These are phyloP conservation scores for Lepisosteus oculatus DNA, from an alignment of 2,113 vertebrate species.

Conservation along the genomic window DNA sequence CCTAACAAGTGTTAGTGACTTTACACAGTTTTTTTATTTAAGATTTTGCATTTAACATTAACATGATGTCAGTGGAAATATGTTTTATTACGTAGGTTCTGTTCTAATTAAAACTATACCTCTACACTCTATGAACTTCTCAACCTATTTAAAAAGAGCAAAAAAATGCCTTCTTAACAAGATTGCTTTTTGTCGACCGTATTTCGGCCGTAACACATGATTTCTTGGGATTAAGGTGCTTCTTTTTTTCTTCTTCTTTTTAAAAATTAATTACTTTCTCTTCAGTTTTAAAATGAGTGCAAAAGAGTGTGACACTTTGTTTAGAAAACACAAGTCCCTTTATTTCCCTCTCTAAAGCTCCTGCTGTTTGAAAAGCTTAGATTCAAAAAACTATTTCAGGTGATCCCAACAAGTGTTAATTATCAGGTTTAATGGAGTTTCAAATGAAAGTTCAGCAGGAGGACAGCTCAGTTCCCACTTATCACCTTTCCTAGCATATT, in stretches of 20 bases:
- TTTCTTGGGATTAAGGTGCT: not conserved
- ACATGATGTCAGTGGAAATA: constrained; percentile 55
- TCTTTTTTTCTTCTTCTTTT: not conserved
- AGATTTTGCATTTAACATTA: constrained; percentile 19
- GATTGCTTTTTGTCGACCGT: not conserved
- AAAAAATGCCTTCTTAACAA: constrained; percentile 5
- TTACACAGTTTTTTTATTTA: constrained; percentile 14
- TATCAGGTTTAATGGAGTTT: no score
- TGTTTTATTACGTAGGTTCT: constrained; percentile 30
- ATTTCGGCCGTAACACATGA: not conserved
- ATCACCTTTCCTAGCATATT: no score
- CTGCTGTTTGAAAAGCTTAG: no score
- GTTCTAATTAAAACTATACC: constrained; percentile 10
- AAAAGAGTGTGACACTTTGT: not conserved
- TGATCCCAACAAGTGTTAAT: no score
- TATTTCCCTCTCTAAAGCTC: not conserved
- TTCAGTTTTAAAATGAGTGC: not conserved
- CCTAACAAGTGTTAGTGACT: constrained; percentile 5
- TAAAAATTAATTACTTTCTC: not conserved
- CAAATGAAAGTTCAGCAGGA: no score
- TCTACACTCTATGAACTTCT: not conserved
- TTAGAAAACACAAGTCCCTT: not conserved
- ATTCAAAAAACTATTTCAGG: no score
- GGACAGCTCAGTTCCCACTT: no score
- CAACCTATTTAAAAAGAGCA: constrained; percentile 1